phyloP scores from a whole-genome alignment of 2,888 invertebrate genomes.

The Andrena marginata region DNA sequence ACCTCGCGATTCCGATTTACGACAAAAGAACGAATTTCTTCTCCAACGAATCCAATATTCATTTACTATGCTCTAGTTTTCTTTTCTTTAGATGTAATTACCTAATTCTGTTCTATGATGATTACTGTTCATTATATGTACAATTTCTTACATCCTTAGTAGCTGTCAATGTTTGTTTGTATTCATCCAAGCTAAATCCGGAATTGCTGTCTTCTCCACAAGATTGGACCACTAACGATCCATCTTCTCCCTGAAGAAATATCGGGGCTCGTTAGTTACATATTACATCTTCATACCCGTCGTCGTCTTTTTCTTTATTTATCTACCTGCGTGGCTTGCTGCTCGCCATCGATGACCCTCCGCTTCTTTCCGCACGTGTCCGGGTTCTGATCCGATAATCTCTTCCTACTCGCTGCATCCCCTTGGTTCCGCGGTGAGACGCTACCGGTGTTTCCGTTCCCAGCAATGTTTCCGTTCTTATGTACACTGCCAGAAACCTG shows the following conservation, averaged over 20 bases:
- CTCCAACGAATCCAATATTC: constrained; percentile 39
- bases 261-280: not conserved
- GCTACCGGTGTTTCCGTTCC: constrained; percentile 75
- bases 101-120: constrained; percentile 52
- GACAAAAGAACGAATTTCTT: constrained; percentile 27
- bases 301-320: not conserved
- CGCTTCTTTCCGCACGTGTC: constrained; percentile 75
- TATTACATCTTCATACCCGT: not conserved
- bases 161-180: constrained; percentile 80
- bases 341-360: constrained; percentile 69
- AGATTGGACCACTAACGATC: constrained; percentile 78
- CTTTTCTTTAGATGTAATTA: constrained; percentile 52
- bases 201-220: constrained; percentile 83
- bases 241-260: constrained; percentile 75
- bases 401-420: constrained; percentile 71
- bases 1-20: constrained; percentile 38
- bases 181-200: constrained; percentile 82
- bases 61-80: constrained; percentile 55
- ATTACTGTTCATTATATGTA: constrained; percentile 67
- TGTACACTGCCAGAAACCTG: constrained; percentile 77
- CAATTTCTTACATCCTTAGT: constrained; percentile 81
- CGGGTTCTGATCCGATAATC: constrained; percentile 75
- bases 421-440: constrained; percentile 75
- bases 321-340: constrained; percentile 75
- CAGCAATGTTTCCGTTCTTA: constrained; percentile 76